Evolutionary conservation across 1,140 invertebrate species (phyloP).

Genomic region (Macrosteles quadrilineatus): DNA sequence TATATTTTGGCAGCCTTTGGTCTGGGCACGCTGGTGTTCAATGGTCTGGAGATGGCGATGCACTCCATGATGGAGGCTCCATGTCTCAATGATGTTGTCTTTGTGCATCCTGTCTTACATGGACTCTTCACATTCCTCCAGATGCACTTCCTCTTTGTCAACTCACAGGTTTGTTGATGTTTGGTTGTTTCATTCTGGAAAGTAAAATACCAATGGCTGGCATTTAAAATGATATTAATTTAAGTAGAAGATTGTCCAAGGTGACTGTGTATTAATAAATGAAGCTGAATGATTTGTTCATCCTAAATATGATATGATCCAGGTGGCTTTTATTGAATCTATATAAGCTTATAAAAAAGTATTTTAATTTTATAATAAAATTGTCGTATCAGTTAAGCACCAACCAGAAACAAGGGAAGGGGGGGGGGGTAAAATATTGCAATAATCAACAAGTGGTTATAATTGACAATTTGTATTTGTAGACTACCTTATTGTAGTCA

Average conservation of each 20-base stretch:
- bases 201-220: neutral
- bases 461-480: no score
- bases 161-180: slow-evolving; percentile 65
- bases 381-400: no score
- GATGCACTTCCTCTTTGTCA: slow-evolving; percentile 70
- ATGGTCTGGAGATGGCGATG: slow-evolving; percentile 65
- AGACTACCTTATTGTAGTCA: no score
- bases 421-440: no score
- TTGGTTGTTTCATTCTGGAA: neutral
- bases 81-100: slow-evolving; percentile 60
- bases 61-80: slow-evolving; percentile 60
- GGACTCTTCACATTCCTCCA: slow-evolving; percentile 70
- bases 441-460: no score
- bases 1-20: slow-evolving; percentile 65
- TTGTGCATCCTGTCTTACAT: slow-evolving; percentile 64
- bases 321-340: no score
- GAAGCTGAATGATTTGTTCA: no score
- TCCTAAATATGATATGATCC: no score
- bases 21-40: slow-evolving; percentile 65
- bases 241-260: neutral
- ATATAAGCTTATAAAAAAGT: no score
- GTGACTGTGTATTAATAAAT: no score
- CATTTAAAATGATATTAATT: neutral
- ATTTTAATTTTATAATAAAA: no score
- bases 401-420: no score